Evolutionary conservation across 2,888 invertebrate species (phyloP).

Genomic region (Peribatodes rhomboidaria): DNA sequence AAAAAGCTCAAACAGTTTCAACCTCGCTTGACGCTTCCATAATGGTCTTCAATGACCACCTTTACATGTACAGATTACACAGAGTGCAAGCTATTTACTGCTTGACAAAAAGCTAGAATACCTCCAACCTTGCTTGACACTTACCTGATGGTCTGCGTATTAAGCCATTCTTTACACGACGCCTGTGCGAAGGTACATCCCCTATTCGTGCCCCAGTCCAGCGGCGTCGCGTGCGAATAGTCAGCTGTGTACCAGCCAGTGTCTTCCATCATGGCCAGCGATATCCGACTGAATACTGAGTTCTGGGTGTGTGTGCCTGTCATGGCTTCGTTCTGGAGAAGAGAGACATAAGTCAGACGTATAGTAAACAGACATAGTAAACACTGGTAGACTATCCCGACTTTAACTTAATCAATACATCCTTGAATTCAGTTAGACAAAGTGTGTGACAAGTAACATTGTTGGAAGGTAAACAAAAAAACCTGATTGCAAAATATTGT

Average conservation of each 20-base stretch:
- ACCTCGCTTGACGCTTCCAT: no score
- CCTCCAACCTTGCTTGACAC: background rate
- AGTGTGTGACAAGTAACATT: no score
- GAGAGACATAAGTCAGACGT: background rate
- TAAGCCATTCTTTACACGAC: constrained; percentile 99
- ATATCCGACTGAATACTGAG: constrained; percentile 97
- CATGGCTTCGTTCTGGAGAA: constrained; percentile 97
- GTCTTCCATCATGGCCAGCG: constrained; percentile 98
- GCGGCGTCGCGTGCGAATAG: constrained; percentile 94
- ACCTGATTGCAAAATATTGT: no score
- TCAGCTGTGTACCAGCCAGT: constrained; percentile 98
- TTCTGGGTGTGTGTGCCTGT: constrained; percentile 99
- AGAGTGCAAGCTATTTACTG: background rate
- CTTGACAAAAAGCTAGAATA: background rate
- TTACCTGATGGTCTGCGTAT: constrained; percentile 89
- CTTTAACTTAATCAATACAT: no score
- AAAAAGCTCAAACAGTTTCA: no score
- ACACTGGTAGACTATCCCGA: no score
- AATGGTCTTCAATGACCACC: no score
- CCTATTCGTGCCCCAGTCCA: constrained; percentile 96
- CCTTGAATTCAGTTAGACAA: no score
- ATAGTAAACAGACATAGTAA: no score
- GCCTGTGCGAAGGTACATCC: constrained; percentile 98
- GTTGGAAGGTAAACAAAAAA: no score
- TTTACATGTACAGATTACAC: no score